Base-by-base conservation (phyloP, 1,140 invertebrate genomes). In the Pogonomyrmex barbatus region DNA sequence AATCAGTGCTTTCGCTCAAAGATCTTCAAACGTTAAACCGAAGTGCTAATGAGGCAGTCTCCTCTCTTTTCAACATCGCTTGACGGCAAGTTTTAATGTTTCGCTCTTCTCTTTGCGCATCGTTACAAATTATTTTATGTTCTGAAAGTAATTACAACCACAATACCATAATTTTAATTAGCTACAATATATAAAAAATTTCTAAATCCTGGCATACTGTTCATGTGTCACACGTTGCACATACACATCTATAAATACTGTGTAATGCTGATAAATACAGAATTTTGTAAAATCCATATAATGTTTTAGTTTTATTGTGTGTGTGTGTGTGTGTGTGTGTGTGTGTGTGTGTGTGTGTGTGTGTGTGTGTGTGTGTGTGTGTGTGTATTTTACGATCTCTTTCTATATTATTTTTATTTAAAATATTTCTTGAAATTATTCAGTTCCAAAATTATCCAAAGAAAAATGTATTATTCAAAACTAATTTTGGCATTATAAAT, bases 121-220 rank as follows among this genome's bases (percentile, higher is more conserved):
- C 50, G 36, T 45, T 47, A 42, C 10, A 6, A 63, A 47, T 24
- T 86, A 63, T 73, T 88, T 87, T 65, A 87, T 58, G 50, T 39
- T 65, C 14, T 10, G n/a, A 30, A 76, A 87, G 85, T 81, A 87
- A 88, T 88, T 88, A 88, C 60, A 87, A 87, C 58, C 50, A 52
- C 47, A 68, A 50, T 62, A 17, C 39, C 10, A 65, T 67, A 50
- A 24, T 9, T 87, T 63, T 65, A 45, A 76, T 73, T 79, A 79
- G 30, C 17, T 14, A 14, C 2, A 81, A 81, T 71, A 14, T 45
- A 24, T 24, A n/a, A 54, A 50, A 10, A 81, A 70, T 70, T 70
- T 45, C 24, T 70, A 70, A 54, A 45, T 30, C 30, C 4, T 33
- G 6, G 14, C 24, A 17, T 33, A 10, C 36, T 45, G 4, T 17